Evolutionary conservation across 2,797 vertebrate genomes (phyloP).

Genomic region (Tangara arthus): DNA sequence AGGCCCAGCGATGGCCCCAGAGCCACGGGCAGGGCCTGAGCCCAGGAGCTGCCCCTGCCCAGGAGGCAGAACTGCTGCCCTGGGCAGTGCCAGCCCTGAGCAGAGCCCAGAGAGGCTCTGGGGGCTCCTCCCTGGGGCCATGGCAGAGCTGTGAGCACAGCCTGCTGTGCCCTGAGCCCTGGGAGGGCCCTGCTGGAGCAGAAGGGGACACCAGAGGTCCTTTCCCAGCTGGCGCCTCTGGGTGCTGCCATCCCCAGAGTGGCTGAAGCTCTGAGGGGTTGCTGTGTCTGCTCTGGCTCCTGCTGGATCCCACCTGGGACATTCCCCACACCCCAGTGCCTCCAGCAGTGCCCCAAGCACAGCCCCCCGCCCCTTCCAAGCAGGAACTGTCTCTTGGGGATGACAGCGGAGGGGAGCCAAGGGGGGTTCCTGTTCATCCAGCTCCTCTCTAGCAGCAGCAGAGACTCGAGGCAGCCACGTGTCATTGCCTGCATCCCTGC

Average conservation of each 20-base stretch:
- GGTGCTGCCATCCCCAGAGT: background rate
- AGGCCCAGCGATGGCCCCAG: no score
- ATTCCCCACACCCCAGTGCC: background rate
- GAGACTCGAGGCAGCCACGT: background rate
- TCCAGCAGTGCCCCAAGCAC: background rate
- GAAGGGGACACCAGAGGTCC: background rate
- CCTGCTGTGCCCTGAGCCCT: background rate
- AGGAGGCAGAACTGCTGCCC: background rate
- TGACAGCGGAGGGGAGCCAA: no score
- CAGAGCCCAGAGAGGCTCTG: background rate
- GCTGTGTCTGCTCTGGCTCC: background rate
- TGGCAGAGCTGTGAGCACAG: background rate
- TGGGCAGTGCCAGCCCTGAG: background rate
- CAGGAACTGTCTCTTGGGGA: background rate
- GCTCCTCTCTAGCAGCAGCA: background rate
- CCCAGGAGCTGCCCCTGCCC: background rate
- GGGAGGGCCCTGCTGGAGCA: background rate
- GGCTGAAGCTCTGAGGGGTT: background rate
- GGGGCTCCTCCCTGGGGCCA: background rate
- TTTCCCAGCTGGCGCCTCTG: background rate
- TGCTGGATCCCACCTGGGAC: accelerated
- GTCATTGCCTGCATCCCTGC: background rate
- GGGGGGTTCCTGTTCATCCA: background rate
- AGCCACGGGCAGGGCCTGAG: background rate
- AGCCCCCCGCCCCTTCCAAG: background rate